Conservation (phyloP, 2,797 vertebrate genomes). For the Cynopterus sphinx region DNA sequence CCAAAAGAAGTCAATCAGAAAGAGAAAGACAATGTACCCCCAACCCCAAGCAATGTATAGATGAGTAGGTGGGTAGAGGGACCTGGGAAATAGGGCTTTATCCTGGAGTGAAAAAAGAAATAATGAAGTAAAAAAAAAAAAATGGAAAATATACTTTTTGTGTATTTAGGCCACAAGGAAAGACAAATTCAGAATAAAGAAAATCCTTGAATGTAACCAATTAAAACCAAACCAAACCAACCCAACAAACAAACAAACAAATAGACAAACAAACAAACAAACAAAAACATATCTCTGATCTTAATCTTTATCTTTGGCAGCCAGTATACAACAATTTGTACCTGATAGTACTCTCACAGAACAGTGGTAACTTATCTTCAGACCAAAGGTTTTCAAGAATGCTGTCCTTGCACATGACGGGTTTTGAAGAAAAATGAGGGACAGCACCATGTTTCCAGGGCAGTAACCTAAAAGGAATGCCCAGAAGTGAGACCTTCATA, state of each 20-base stretch:
- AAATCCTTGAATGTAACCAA: not conserved
- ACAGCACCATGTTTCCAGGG: not conserved
- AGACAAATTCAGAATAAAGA: not conserved
- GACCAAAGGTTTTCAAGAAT: not conserved
- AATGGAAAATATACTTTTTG: not conserved
- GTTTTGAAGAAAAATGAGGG: not conserved
- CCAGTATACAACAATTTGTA: not conserved
- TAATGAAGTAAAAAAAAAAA: not conserved
- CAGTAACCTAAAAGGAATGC: not conserved
- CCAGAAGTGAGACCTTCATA: not conserved
- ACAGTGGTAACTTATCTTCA: not conserved
- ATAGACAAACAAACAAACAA: not conserved
- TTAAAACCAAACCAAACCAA: not conserved
- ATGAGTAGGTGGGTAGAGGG: rapidly evolving
- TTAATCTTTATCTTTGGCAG: not conserved
- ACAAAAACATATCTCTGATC: not conserved
- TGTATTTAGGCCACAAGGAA: not conserved
- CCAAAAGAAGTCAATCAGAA: not conserved
- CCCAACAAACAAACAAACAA: not conserved
- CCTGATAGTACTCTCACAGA: not conserved
- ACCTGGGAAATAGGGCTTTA: not conserved
- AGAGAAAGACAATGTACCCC: not conserved
- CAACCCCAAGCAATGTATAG: not conserved
- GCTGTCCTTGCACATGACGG: not conserved
- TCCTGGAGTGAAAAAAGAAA: not conserved